A percentile compares a stretch with the other conserved stretches of the same genome.
phyloP scores from a whole-genome alignment of 2,888 invertebrate genomes.

The Agrotis ipsilon region DNA sequence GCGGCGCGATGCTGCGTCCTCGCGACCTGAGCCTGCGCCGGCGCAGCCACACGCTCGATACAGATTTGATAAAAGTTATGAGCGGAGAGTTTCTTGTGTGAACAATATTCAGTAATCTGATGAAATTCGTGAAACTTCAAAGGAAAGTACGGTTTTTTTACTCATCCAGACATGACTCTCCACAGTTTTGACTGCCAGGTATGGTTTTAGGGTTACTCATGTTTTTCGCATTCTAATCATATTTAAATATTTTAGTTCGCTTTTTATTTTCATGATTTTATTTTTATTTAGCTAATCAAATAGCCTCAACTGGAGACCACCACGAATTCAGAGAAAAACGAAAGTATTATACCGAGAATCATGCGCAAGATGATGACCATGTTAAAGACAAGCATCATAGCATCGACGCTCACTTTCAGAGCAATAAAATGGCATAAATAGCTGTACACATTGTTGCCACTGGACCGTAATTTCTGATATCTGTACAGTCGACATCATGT shows the following conservation, averaged over 20 bases:
- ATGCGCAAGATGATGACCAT: neutral
- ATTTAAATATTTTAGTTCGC: no score
- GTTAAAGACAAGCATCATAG: conserved; percentile 63
- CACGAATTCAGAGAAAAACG: conserved; percentile 4
- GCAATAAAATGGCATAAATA: conserved; percentile 76
- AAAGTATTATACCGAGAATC: conserved; percentile 6
- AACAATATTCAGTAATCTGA: conserved; percentile 6
- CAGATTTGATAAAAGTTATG: conserved; percentile 58
- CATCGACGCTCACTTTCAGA: conserved; percentile 72
- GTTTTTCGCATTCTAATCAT: no score
- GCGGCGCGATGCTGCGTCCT: conserved; percentile 75
- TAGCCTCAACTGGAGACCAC: neutral
- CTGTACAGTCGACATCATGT: conserved; percentile 32
- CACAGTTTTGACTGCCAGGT: no score
- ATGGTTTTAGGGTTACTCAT: no score
- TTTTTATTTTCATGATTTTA: no score
- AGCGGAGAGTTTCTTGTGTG: conserved; percentile 29
- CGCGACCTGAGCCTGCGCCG: conserved; percentile 70
- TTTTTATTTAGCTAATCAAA: neutral
- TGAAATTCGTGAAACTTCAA: neutral
- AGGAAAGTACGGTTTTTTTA: neutral
- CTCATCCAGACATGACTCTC: neutral
- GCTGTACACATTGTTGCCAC: conserved; percentile 63
- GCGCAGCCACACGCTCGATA: conserved; percentile 63
- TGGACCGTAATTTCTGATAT: conserved; percentile 67